Evolutionary conservation across 1,140 invertebrate genomes (phyloP), one percentile per base, ranked within the genome.

Genomic region (Physella acuta): DNA sequence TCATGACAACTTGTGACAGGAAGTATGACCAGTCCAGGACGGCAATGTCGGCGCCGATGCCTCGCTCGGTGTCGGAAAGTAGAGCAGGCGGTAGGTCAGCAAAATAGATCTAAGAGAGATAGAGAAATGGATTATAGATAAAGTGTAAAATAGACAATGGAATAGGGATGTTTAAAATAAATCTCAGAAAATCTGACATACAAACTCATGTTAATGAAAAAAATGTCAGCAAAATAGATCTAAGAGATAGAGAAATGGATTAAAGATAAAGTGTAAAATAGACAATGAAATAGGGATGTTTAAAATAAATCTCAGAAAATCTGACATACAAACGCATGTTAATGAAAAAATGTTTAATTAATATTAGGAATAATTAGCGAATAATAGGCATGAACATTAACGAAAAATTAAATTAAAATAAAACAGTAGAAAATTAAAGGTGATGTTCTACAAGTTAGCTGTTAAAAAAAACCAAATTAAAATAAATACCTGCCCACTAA

Each of bases 1-100:
- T 85, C 55, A 87, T 75, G 5, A 86, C 78, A 36, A 87, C 86
- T 71, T 88, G 86, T 0, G 85, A 84, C n/a, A 87, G 75, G 73
- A 83, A 87, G 73, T 86, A 87, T 31, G 86, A 82, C 44, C 81
- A 81, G 75, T 87, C 86, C 36, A 88, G 70, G 31, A 82, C 79
- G 3, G 85, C 85, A 68, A 87, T 82, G 71, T 87, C 85, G 31
- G 80, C 79, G 1, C 81, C 86, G n/a, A 86, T 79, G 5, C 86
- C 87, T 33, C 83, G 76, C 14, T 71, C 74, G 30, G 73, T 53
- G 24, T 51, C 55, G 26, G 30, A 30, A 11, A 34, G 3, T 31
- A 65, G 65, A 55, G 49, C 39, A 26, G 52, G 44, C 31, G 55
- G 68, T 34, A 76, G 59, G 28, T 80, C 82, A 44, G 68, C 58